A percentile compares a stretch with the other conserved stretches of the same genome.
Evolutionary conservation across 2,113 vertebrate genomes (phyloP).

Genomic region (Rhinopomastus cyanomelas): DNA sequence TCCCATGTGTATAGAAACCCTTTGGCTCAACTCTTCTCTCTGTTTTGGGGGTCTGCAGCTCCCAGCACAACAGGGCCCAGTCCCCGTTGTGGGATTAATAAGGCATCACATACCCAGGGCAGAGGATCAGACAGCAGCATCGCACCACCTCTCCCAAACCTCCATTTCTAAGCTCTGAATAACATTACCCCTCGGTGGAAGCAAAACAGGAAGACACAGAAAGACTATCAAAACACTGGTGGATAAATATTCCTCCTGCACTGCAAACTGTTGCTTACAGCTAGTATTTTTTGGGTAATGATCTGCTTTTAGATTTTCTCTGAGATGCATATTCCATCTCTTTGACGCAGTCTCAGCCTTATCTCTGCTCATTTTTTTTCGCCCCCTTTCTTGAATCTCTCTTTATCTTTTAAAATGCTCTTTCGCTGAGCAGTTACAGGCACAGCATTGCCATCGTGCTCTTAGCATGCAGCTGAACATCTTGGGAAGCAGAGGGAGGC

Average conservation of each 20-base stretch:
- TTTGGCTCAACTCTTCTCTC: not conserved
- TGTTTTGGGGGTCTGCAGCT: not conserved
- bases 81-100: not conserved
- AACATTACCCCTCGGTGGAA: not conserved
- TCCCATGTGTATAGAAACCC: not conserved
- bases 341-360: conserved; percentile 48
- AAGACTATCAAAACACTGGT: not conserved
- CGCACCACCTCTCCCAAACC: not conserved
- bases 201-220: not conserved
- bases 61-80: not conserved
- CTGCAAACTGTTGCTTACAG: conserved; percentile 54
- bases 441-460: not conserved
- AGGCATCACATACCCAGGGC: not conserved
- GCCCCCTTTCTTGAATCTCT: conserved; percentile 15
- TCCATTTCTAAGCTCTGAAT: not conserved
- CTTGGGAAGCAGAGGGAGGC: not conserved
- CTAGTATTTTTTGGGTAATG: conserved; percentile 51
- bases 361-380: conserved; percentile 23
- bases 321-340: conserved; percentile 52
- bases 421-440: not conserved
- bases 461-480: conserved; percentile 1
- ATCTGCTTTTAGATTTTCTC: conserved; percentile 58
- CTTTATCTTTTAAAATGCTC: conserved; percentile 23
- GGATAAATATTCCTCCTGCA: conserved; percentile 49
- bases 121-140: not conserved